phyloP scores from a whole-genome alignment of 2,797 vertebrate species.

The Prionace glauca region DNA sequence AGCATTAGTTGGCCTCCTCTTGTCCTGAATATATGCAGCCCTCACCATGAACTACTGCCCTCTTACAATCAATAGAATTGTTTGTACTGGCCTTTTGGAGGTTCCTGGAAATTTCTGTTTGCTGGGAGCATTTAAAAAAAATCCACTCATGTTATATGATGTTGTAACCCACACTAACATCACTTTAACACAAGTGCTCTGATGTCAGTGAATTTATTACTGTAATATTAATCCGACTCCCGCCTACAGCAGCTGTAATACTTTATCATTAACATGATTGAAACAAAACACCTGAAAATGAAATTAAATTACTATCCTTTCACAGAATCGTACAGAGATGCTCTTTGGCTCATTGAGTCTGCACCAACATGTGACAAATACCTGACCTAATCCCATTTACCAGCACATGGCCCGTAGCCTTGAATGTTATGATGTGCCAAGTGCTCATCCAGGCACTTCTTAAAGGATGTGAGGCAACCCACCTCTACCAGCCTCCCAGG shows the following conservation, averaged over 20 bases:
- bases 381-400: too few species aligned
- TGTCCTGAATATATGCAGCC: neutral
- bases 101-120: neutral
- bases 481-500: too few species aligned
- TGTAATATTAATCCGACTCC: neutral
- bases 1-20: neutral
- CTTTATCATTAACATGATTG: neutral
- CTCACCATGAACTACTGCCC: neutral
- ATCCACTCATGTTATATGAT: neutral
- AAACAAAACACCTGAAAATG: neutral
- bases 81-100: neutral
- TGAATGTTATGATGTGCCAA: too few species aligned
- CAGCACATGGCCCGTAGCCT: too few species aligned
- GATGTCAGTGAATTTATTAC: neutral
- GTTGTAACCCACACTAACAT: neutral
- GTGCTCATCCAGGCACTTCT: too few species aligned
- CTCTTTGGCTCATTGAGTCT: too few species aligned
- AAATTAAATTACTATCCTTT: neutral
- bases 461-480: too few species aligned
- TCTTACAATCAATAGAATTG: neutral
- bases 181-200: neutral
- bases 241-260: neutral
- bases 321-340: too few species aligned
- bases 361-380: too few species aligned
- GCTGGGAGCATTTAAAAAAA: neutral